Percentiles rank a stretch among this genome's conserved stretches.
phyloP scores from a whole-genome alignment of 2,113 vertebrate species.

The Notechis scutatus region DNA sequence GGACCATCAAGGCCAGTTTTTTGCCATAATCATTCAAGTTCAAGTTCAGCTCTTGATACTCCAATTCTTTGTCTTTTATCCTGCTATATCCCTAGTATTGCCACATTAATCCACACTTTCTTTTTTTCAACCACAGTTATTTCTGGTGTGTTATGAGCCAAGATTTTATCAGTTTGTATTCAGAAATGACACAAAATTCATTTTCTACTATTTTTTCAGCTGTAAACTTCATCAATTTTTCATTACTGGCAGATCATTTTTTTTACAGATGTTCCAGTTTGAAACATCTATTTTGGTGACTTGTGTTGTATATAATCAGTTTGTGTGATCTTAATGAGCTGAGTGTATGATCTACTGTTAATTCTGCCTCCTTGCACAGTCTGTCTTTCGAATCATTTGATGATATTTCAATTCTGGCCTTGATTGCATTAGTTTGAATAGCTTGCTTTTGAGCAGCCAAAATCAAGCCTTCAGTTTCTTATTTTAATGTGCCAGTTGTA shows the following conservation, averaged over 20 bases:
- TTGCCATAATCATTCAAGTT: background rate
- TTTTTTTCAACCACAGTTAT: background rate
- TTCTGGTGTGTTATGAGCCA: background rate
- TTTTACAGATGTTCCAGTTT: background rate
- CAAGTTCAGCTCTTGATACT: background rate
- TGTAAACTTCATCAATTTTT: background rate
- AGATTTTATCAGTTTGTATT: background rate
- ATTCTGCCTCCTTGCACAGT: background rate
- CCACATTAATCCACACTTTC: background rate
- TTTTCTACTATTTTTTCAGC: background rate
- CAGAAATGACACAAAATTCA: background rate
- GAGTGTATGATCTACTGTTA: background rate
- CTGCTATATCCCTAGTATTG: background rate
- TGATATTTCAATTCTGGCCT: background rate
- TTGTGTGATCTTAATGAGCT: background rate
- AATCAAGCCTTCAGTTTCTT: background rate
- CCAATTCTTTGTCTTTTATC: background rate
- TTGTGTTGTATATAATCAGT: background rate
- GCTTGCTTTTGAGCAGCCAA: background rate
- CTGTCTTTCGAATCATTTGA: too few species aligned
- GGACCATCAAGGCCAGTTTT: background rate
- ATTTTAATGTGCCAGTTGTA: background rate
- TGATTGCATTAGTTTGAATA: background rate
- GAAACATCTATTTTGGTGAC: background rate
- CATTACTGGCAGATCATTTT: background rate